phyloP scores from a whole-genome alignment of 2,888 invertebrate species.

The Drosophila neonasuta region DNA sequence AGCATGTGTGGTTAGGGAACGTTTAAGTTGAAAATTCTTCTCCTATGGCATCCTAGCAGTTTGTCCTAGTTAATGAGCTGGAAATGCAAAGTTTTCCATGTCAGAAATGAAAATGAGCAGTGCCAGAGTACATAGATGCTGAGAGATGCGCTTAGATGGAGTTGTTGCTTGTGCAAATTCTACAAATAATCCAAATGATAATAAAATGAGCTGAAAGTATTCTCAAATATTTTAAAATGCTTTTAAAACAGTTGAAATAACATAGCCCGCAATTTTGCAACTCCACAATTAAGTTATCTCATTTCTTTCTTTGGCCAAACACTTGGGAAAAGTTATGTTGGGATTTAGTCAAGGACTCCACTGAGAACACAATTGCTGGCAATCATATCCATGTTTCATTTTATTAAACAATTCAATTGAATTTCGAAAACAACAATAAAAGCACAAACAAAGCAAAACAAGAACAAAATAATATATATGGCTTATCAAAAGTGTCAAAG shows the following conservation, averaged over 20 bases:
- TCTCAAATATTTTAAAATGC: conserved; percentile 9
- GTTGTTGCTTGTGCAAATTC: conserved; percentile 4
- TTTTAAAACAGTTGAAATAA: conserved; percentile 14
- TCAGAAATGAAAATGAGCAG: conserved; percentile 20
- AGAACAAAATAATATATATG: conserved; percentile 27
- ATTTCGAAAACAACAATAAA: conserved; percentile 30
- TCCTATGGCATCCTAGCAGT: conserved; percentile 34
- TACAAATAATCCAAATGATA: conserved; percentile 14
- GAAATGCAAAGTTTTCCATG: conserved; percentile 62
- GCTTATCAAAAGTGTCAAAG: conserved; percentile 73
- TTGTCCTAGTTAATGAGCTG: conserved; percentile 73
- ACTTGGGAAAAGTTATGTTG: conserved; percentile 7
- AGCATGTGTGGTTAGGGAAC: conserved; percentile 44
- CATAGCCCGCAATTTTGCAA: background rate
- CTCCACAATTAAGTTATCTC: conserved; percentile 1
- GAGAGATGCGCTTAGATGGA: background rate
- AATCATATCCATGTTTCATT: conserved; percentile 67
- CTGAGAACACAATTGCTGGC: conserved; percentile 32
- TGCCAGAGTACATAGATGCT: background rate
- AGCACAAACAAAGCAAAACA: conserved; percentile 19
- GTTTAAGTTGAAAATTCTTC: conserved; percentile 18
- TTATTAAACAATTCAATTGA: conserved; percentile 70
- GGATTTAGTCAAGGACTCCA: conserved; percentile 1
- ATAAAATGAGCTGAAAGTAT: conserved; percentile 14
- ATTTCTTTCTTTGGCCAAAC: background rate